Percentiles rank a stretch among this genome's conserved stretches.
phyloP scores from a whole-genome alignment of 2,888 invertebrate genomes.

The Timema podura region DNA sequence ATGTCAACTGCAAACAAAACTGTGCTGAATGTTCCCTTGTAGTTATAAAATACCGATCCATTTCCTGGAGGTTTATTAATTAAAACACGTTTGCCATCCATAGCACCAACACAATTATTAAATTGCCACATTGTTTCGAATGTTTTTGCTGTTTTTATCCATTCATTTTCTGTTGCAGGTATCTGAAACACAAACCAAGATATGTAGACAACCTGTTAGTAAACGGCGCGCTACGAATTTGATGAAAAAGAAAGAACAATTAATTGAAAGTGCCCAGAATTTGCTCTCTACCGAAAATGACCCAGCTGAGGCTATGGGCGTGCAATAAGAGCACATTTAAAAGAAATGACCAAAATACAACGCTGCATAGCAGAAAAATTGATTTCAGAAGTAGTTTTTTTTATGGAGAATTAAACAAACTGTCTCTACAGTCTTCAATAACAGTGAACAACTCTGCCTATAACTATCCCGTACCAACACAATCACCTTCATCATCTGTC shows the following conservation, averaged over 20 bases:
- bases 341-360: neutral
- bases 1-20: constrained; percentile 6
- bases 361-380: neutral
- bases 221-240: neutral
- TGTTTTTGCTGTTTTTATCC: neutral
- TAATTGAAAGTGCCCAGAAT: neutral
- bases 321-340: neutral
- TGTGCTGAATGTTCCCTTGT: constrained; percentile 3
- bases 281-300: neutral
- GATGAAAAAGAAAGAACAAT: neutral
- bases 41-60: constrained; percentile 12
- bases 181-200: constrained; percentile 10
- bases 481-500: too few relatives aligned
- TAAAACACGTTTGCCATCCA: constrained; percentile 1
- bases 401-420: neutral
- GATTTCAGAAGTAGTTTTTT: neutral
- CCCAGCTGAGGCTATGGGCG: neutral
- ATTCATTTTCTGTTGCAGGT: neutral
- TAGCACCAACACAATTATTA: neutral
- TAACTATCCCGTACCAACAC: too few relatives aligned
- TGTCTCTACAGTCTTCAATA: neutral
- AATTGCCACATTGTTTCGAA: constrained; percentile 6
- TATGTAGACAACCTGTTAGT: neutral
- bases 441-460: neutral
- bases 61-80: constrained; percentile 2